Conservation (phyloP, 2,797 vertebrate genomes). For the Malurus leucopterus region DNA sequence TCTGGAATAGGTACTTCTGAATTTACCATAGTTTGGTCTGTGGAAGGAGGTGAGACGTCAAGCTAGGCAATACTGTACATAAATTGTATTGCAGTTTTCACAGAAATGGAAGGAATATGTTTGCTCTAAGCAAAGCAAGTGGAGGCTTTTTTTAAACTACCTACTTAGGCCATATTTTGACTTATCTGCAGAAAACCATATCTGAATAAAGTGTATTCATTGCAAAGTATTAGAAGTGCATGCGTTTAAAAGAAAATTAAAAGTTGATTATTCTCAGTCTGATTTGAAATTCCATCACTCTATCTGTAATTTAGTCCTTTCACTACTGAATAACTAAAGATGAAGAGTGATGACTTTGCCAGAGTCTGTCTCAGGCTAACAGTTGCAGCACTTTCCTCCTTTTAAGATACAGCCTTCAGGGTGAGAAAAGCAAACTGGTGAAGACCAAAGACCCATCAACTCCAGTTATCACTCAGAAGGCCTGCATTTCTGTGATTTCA, state of each 20-base stretch:
- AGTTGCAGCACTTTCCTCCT: not conserved
- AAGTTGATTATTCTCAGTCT: not conserved
- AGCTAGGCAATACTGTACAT: not conserved
- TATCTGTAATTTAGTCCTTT: not conserved
- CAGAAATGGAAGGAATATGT: not conserved
- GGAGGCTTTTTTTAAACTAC: not conserved
- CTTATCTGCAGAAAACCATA: not conserved
- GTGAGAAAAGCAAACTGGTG: not conserved
- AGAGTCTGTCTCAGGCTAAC: not conserved
- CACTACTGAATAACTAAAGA: not conserved
- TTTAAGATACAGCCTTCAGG: not conserved
- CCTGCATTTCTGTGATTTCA: not conserved
- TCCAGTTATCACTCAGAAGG: not conserved
- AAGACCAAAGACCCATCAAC: not conserved
- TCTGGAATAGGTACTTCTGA: not conserved
- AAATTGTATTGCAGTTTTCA: not conserved
- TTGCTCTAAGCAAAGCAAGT: not conserved
- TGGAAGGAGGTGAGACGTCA: not conserved
- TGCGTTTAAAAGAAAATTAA: not conserved
- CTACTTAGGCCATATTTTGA: not conserved
- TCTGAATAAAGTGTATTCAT: not conserved
- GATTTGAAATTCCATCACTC: not conserved
- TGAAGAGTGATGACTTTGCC: not conserved
- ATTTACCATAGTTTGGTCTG: not conserved
- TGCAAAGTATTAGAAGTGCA: not conserved